Percentiles rank a stretch among this genome's conserved stretches.
Conservation (phyloP, 2,113 vertebrate species). For the Cryptotis parvus region DNA sequence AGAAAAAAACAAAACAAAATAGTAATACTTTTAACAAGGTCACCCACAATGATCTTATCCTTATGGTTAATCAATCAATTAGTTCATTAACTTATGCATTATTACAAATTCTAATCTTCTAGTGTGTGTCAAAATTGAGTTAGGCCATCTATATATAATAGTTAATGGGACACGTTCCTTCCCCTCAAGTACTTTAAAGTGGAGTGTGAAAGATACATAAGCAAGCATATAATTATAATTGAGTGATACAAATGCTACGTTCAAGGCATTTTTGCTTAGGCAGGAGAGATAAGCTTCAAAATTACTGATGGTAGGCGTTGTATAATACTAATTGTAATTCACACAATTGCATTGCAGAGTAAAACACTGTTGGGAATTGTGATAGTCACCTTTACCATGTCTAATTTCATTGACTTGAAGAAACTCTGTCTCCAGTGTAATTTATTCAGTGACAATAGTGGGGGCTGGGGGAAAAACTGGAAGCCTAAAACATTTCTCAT, state of each 20-base stretch:
- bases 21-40: background rate
- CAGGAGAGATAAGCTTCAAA: background rate
- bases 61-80: background rate
- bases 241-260: background rate
- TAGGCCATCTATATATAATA: background rate
- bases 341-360: background rate
- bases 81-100: background rate
- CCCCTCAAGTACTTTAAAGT: background rate
- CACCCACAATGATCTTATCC: background rate
- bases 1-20: background rate
- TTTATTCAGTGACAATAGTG: background rate
- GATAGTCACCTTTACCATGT: background rate
- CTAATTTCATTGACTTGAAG: background rate
- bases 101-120: background rate
- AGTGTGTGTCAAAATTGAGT: background rate
- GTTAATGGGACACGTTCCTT: background rate
- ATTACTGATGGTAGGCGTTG: background rate
- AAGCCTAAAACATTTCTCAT: background rate
- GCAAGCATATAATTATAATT: background rate
- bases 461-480: background rate
- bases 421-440: background rate
- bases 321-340: background rate
- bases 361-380: background rate
- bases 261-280: background rate
- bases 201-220: background rate